Conservation (phyloP, 2,888 invertebrate species). For the Parascotia fuliginaria region DNA sequence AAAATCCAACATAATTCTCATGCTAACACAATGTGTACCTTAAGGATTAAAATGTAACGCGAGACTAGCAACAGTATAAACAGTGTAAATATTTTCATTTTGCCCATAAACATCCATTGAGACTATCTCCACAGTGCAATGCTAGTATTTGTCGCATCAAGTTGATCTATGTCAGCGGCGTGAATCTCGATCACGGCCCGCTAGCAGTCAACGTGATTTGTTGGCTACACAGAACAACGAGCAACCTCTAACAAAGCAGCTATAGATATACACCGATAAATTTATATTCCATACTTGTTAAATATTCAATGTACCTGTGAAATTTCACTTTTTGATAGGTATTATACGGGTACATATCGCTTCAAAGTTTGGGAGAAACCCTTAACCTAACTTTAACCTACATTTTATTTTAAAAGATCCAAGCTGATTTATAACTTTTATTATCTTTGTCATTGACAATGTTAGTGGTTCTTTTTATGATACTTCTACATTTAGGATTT, state of each 20-base stretch:
- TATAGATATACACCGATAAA: conserved; percentile 25
- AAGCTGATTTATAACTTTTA: too few species aligned
- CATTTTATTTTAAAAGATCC: too few species aligned
- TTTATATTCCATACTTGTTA: conserved; percentile 31
- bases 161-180: conserved; percentile 45
- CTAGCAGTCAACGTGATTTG: conserved; percentile 48
- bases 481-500: too few species aligned
- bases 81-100: conserved; percentile 16
- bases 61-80: background rate
- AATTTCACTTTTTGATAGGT: too few species aligned
- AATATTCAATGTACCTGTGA: conserved; percentile 1
- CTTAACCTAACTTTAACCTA: too few species aligned
- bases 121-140: conserved; percentile 37
- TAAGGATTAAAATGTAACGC: background rate
- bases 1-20: too few species aligned
- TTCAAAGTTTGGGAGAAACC: too few species aligned
- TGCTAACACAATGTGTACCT: too few species aligned
- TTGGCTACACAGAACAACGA: conserved; percentile 40
- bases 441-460: too few species aligned
- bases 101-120: conserved; percentile 39
- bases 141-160: conserved; percentile 46
- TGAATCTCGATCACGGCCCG: conserved; percentile 45
- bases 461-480: too few species aligned
- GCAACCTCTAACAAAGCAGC: conserved; percentile 43
- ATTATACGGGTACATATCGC: too few species aligned